Base-by-base conservation (phyloP, 1,140 invertebrate species). In the Meloidogyne chitwoodi region DNA sequence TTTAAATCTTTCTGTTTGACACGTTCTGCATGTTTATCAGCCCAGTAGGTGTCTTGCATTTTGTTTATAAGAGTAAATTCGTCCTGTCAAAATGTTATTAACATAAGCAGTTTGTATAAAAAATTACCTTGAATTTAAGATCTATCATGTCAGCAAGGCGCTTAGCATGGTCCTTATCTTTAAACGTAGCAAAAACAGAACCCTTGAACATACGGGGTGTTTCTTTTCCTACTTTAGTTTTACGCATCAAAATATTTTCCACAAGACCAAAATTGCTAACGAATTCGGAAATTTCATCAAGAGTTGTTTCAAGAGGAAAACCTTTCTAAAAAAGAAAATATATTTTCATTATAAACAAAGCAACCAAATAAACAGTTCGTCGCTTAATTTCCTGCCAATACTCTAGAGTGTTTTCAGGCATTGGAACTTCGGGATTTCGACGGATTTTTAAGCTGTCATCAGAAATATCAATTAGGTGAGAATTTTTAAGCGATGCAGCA, bases 101-200 rank as follows among this genome's bases (percentile, higher is more conserved):
- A 31, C 8, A 22, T 75, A 41, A 75, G 19, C 31, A 22, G 14
- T n/a, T n/a, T n/a, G n/a, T n/a, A 65, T 61, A 10, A 22, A 89
- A 87, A 82, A 89, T 90, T 89, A 88, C 91, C 90, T 93, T 92
- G 90, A 91, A 93, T 80, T 92, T 90, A 8, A 92, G 88, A 38
- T 94, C 87, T 74, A 91, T 91, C 2, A 87, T 90, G 2, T 93
- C 92, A 27, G 91, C 90, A 88, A 91, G 93, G 86, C 93, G 92
- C 0, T 93, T 80, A 38, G 88, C 89, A 63, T 89, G 88, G 79
- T 92, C 91, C 19, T 91, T 91, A 80, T 91, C 90, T 69, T 94
- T 93, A 68, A 95, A 96, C 2, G 92, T 92, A 26, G 92, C 90
- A 89, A 95, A 95, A 68, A 94, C 91, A 10, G 94, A 96, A 62